Conservation (phyloP, 1,140 invertebrate genomes). For the Drosophila baimaii region DNA sequence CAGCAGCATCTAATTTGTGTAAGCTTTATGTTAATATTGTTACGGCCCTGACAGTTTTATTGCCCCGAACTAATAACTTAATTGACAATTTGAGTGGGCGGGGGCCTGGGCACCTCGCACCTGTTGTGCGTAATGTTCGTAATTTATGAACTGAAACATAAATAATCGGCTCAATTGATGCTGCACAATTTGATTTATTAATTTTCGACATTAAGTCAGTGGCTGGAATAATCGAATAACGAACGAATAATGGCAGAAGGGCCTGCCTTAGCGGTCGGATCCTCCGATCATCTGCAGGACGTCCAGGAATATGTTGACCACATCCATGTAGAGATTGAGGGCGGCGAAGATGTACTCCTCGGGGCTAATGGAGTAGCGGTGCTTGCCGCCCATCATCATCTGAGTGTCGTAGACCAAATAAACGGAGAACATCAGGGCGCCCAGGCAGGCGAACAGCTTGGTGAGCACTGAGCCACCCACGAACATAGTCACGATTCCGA, state of each 20-base stretch:
- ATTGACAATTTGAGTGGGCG: constrained; percentile 58
- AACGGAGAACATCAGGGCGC: constrained; percentile 90
- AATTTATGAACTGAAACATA: constrained; percentile 40
- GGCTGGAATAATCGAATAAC: constrained; percentile 16
- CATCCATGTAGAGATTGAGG: constrained; percentile 57
- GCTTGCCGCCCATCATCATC: constrained; percentile 93
- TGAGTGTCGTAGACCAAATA: constrained; percentile 95
- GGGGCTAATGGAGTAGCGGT: constrained; percentile 54
- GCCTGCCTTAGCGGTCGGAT: not conserved
- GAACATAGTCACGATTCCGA: constrained; percentile 91
- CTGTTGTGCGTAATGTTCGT: constrained; percentile 39
- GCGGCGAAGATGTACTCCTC: constrained; percentile 70
- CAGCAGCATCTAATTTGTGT: constrained; percentile 30
- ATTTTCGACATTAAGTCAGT: constrained; percentile 16
- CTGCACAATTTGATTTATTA: constrained; percentile 57
- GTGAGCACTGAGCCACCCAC: constrained; percentile 86
- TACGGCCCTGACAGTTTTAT: constrained; percentile 74
- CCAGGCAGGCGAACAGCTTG: constrained; percentile 91
- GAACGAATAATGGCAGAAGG: not conserved
- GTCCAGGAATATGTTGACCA: constrained; percentile 92
- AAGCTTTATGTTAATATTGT: constrained; percentile 65
- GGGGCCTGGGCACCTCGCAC: constrained; percentile 6
- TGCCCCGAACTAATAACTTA: constrained; percentile 69
- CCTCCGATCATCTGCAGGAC: constrained; percentile 87
- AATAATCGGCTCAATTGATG: constrained; percentile 44